Evolutionary conservation across 2,888 invertebrate species (phyloP).

Genomic region (Lasiommata megera): DNA sequence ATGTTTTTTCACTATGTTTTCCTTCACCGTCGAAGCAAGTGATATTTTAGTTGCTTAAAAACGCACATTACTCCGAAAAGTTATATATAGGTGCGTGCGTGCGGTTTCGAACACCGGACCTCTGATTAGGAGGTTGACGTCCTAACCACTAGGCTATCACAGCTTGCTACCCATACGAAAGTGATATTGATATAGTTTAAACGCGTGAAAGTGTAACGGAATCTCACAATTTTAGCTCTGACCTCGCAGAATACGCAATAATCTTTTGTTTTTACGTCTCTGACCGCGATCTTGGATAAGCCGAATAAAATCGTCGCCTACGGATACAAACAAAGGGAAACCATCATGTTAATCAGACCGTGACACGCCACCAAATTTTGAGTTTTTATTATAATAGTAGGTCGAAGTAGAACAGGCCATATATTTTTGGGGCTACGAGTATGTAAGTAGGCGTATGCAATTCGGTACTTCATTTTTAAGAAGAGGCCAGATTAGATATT

Average conservation of each 20-base stretch:
- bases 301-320: background rate
- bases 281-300: slow-evolving; percentile 14
- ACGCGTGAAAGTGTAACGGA: slow-evolving; percentile 38
- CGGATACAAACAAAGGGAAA: background rate
- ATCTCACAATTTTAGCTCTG: slow-evolving; percentile 16
- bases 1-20: no score
- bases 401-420: no score
- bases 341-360: background rate
- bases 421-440: no score
- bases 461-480: no score
- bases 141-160: background rate
- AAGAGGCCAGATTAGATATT: no score
- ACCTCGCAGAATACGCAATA: slow-evolving; percentile 20
- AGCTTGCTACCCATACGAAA: slow-evolving; percentile 8
- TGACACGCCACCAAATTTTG: background rate
- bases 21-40: no score
- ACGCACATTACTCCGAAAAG: no score
- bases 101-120: no score
- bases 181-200: slow-evolving; percentile 20
- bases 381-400: background rate
- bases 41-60: no score
- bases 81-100: no score
- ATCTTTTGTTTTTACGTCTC: slow-evolving; percentile 21
- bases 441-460: no score
- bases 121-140: no score